Evolutionary conservation across 2,888 invertebrate species (phyloP).

Genomic region (Coelopa pilipes): DNA sequence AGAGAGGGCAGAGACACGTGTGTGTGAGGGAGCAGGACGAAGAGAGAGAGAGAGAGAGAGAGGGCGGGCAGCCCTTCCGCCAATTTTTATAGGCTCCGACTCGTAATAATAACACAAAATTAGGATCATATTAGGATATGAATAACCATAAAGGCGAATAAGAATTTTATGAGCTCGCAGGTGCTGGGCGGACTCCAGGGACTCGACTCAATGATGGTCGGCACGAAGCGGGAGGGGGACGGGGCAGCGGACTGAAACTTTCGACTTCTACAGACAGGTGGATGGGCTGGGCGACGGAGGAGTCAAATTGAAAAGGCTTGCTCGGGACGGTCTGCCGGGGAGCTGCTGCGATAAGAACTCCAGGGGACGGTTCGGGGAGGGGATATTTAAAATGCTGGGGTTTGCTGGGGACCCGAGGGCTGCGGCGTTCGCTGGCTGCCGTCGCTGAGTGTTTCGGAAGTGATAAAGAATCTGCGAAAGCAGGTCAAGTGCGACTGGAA

Average conservation of each 20-base stretch:
- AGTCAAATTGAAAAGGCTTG: neutral
- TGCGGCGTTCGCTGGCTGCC: neutral
- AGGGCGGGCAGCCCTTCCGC: neutral
- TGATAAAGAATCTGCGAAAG: neutral
- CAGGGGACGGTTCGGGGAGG: neutral
- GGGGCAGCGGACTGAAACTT: neutral
- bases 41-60: too few species aligned
- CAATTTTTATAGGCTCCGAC: constrained; percentile 14
- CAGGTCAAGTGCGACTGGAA: neutral
- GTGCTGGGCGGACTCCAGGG: neutral
- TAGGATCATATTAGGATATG: constrained; percentile 38
- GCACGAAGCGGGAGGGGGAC: neutral
- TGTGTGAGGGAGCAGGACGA: too few species aligned
- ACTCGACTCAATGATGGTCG: too few species aligned
- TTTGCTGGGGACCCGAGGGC: neutral
- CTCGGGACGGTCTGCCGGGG: too few species aligned
- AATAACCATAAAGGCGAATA: constrained; percentile 39
- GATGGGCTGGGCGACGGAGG: neutral
- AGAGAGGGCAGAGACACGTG: too few species aligned
- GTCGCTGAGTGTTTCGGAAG: neutral
- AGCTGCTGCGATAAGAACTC: too few species aligned
- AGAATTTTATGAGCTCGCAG: neutral
- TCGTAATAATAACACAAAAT: constrained; percentile 34
- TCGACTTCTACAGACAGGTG: neutral
- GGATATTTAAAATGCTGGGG: neutral